Base-by-base conservation (phyloP, 2,113 vertebrate species). In the Lethenteron reissneri region DNA sequence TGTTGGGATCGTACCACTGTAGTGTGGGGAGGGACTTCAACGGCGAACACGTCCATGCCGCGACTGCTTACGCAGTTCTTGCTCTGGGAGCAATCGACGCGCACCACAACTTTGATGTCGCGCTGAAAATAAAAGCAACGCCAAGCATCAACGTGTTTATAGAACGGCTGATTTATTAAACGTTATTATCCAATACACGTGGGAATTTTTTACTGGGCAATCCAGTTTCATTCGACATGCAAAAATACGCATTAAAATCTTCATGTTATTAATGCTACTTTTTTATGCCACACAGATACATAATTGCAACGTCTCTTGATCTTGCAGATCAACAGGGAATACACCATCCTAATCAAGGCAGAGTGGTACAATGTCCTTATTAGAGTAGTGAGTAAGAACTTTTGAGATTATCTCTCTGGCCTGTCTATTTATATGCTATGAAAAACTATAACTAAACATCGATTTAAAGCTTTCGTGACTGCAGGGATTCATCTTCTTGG, bases 21-120 rank as follows among this genome's bases (percentile, higher is more conserved):
- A 72, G 87, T 85, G 73, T 82, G 85, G 56, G 85, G 81, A 70
- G 88, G 85, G 74, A 97, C 85, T 82, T 95, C 90, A 9, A 95
- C 83, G 60, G 89, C 90, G 80, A 95, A 97, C 75, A 86, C 76
- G 12, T 25, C 78, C 74, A 95, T 80, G 57, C 88, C 86, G 76
- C 90, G 80, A 56, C 78, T 94, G 80, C 80, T 95, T 2, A 84
- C 59, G 75, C 87, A 92, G 79, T 94, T 95, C 79, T 79, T 88
- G 76, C 81, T 90, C 74, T 85, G 83, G 72, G 95, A 87, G 2
- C 86, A 90, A 81, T 85, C 89, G 60, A 97, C 76, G 9, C 89
- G 87, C 77, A 97, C 78, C 8, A 88, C 83, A 77, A 88, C 84
- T 80, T 84, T 92, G 74, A 83, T 83, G 76, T 85, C 86, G 77